Percentiles rank a stretch among this genome's conserved stretches.
Conservation (phyloP, 2,113 vertebrate species). For the Etheostoma spectabile region DNA sequence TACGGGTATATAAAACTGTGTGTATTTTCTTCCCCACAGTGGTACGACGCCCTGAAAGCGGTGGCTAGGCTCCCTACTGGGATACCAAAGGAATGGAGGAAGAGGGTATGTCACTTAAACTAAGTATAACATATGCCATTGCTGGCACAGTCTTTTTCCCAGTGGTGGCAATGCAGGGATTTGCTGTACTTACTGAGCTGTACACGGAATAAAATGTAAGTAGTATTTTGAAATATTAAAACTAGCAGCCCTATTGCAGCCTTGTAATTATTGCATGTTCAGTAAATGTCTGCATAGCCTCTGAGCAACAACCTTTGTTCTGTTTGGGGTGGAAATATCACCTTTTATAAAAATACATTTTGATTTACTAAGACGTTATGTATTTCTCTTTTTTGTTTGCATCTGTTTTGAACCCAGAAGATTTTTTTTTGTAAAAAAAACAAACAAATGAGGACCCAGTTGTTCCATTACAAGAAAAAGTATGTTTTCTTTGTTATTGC, state of each 20-base stretch:
- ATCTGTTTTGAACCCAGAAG: not conserved
- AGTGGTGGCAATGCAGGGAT: not conserved
- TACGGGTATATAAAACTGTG: not conserved
- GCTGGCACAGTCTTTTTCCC: not conserved
- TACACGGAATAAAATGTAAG: not conserved
- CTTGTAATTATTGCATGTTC: slow-evolving; percentile 8
- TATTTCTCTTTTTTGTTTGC: not conserved
- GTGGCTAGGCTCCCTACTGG: slow-evolving; percentile 95
- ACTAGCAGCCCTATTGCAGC: no score
- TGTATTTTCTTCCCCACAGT: slow-evolving; percentile 81
- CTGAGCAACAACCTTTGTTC: no score
- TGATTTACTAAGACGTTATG: not conserved
- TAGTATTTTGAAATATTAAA: not conserved
- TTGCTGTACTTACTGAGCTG: not conserved
- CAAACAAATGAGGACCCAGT: not conserved
- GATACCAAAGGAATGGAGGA: slow-evolving; percentile 97
- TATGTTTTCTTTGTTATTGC: slow-evolving; percentile 2
- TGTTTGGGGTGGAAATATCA: not conserved
- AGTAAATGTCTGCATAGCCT: not conserved
- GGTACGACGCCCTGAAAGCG: slow-evolving; percentile 97
- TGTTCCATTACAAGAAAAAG: slow-evolving; percentile 8
- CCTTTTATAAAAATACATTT: not conserved
- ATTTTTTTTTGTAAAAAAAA: not conserved
- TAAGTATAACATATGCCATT: not conserved
- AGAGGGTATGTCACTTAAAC: slow-evolving; percentile 84